Conservation (phyloP, 1,140 invertebrate genomes). For the Lepidurus arcticus region DNA sequence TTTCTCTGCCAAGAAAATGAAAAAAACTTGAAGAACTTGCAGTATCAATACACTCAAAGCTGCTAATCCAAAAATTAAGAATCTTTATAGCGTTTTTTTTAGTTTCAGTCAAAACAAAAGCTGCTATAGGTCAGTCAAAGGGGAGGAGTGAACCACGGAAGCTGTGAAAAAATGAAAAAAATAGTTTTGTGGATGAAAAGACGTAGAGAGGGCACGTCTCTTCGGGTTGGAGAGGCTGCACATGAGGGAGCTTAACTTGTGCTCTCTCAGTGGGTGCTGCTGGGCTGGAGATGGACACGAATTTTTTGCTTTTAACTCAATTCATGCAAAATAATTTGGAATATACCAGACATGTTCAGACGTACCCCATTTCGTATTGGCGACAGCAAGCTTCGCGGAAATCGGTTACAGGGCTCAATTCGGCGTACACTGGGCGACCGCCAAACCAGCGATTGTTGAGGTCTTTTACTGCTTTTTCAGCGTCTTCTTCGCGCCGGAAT, state of each 20-base stretch:
- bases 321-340: constrained; percentile 12
- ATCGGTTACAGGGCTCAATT: constrained; percentile 96
- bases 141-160: constrained; percentile 5
- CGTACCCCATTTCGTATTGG: constrained; percentile 95
- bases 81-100: not conserved
- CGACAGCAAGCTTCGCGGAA: constrained; percentile 98
- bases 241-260: constrained; percentile 25
- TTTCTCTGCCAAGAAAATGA: not conserved
- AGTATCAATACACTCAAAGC: not conserved
- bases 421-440: constrained; percentile 94
- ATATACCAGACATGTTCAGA: constrained; percentile 28
- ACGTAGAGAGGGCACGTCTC: constrained; percentile 24
- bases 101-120: constrained; percentile 5
- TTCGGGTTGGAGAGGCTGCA: not conserved
- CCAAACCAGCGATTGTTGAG: constrained; percentile 99
- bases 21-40: not conserved
- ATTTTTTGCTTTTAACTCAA: not conserved
- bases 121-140: not conserved
- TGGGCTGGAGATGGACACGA: constrained; percentile 19
- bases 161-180: constrained; percentile 27
- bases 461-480: constrained; percentile 92
- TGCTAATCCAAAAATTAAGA: not conserved
- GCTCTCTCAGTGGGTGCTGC: constrained; percentile 26
- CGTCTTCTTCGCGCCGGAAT: constrained; percentile 97
- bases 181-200: not conserved